phyloP scores from a whole-genome alignment of 2,888 invertebrate species.

The Margaritifera margaritifera region DNA sequence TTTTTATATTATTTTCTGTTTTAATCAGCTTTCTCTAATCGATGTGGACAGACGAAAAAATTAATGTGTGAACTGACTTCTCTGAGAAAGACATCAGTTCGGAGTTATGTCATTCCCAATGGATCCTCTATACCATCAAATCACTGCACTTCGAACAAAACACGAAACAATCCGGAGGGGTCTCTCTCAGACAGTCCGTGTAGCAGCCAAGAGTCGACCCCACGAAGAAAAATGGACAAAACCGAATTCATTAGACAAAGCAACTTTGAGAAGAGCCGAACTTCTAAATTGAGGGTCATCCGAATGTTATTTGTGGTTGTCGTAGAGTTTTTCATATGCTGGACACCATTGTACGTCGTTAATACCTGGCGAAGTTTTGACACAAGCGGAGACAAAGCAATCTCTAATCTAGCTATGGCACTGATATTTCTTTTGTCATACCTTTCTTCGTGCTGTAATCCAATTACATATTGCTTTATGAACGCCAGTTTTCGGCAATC shows the following conservation, averaged over 20 bases:
- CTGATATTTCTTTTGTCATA: conserved; percentile 86
- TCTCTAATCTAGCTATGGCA: conserved; percentile 75
- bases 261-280: conserved; percentile 77
- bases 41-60: no score
- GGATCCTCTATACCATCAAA: no score
- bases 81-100: no score
- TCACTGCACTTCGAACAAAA: not conserved
- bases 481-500: conserved; percentile 88
- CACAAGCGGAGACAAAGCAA: conserved; percentile 76
- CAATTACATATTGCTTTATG: conserved; percentile 94
- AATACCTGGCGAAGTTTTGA: conserved; percentile 86
- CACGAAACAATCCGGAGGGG: not conserved
- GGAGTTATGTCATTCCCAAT: no score
- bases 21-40: no score
- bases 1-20: no score
- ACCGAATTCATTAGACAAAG: conserved; percentile 40
- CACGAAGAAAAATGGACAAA: conserved; percentile 22
- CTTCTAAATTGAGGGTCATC: conserved; percentile 74
- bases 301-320: conserved; percentile 92
- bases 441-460: conserved; percentile 89
- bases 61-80: no score
- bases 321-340: conserved; percentile 91
- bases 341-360: conserved; percentile 88
- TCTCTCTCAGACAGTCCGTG: conserved; percentile 14
- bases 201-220: conserved; percentile 31